These are phyloP conservation scores for Drosophila borborema DNA, from an alignment of 2,888 invertebrate genomes.

Conservation along the genomic window DNA sequence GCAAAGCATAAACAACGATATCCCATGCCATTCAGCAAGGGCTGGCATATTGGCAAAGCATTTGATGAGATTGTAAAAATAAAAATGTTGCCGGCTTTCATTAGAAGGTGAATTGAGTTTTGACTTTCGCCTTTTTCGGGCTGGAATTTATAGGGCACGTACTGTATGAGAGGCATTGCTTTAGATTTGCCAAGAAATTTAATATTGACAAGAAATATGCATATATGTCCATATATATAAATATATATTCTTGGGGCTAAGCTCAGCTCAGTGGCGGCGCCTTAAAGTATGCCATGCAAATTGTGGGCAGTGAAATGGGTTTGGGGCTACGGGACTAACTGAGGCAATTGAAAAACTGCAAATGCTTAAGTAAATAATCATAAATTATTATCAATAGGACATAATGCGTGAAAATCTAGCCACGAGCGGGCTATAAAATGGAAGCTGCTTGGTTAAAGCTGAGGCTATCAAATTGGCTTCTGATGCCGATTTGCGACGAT, in stretches of 20 bases:
- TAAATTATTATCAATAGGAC: constrained; percentile 71
- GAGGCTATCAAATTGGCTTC: constrained; percentile 76
- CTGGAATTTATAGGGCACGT: constrained; percentile 38
- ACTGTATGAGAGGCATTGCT: constrained; percentile 31
- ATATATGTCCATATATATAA: background rate
- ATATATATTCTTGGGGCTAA: background rate
- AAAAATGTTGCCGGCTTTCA: constrained; percentile 57
- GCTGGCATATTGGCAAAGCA: constrained; percentile 20
- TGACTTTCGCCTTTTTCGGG: constrained; percentile 13
- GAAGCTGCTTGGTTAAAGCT: constrained; percentile 59
- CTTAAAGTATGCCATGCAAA: constrained; percentile 52
- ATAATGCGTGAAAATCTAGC: constrained; percentile 70
- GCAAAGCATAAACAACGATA: constrained; percentile 60
- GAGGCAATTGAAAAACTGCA: constrained; percentile 49
- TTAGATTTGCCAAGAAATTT: constrained; percentile 14
- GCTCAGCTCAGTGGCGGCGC: constrained; percentile 23
- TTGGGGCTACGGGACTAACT: constrained; percentile 3
- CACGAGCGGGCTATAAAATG: constrained; percentile 72
- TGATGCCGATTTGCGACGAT: constrained; percentile 73
- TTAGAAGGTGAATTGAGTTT: constrained; percentile 71
- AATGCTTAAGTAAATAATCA: constrained; percentile 51
- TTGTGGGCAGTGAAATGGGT: constrained; percentile 1
- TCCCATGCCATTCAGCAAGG: constrained; percentile 24
- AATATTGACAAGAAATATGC: background rate
- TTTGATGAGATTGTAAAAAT: constrained; percentile 75